phyloP scores from a whole-genome alignment of 1,140 invertebrate species.

The Polypedilum pembai region DNA sequence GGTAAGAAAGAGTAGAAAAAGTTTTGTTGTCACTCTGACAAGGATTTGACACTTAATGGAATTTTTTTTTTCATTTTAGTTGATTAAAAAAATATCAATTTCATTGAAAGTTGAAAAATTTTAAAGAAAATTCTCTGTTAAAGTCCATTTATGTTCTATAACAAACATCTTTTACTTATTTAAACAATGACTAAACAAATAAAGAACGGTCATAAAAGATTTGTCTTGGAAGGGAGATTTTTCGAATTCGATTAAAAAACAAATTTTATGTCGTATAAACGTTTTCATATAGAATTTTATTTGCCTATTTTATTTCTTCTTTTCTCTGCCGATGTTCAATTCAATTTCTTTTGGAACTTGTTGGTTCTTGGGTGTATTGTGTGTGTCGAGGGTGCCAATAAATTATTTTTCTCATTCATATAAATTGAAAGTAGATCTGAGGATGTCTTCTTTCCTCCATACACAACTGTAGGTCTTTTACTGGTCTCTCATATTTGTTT shows the following conservation, averaged over 20 bases:
- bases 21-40: too few species aligned
- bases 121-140: too few species aligned
- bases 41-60: too few species aligned
- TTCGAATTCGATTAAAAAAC: constrained; percentile 18
- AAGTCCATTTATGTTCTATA: too few species aligned
- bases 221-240: neutral
- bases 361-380: neutral
- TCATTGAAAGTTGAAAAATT: too few species aligned
- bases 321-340: neutral
- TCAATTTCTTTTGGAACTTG: neutral
- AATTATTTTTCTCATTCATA: constrained; percentile 23
- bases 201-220: too few species aligned
- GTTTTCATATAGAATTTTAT: neutral
- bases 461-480: neutral
- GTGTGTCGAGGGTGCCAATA: neutral
- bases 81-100: too few species aligned
- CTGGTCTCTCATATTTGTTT: constrained; percentile 9
- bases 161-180: too few species aligned
- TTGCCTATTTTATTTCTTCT: constrained; percentile 9
- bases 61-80: too few species aligned
- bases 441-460: neutral
- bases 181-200: too few species aligned
- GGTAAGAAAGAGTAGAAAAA: too few species aligned
- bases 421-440: neutral
- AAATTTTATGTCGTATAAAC: constrained; percentile 7